A percentile compares a stretch with the other conserved stretches of the same genome.
Conservation (phyloP, 2,797 vertebrate genomes). For the Pipistrellus pygmaeus region DNA sequence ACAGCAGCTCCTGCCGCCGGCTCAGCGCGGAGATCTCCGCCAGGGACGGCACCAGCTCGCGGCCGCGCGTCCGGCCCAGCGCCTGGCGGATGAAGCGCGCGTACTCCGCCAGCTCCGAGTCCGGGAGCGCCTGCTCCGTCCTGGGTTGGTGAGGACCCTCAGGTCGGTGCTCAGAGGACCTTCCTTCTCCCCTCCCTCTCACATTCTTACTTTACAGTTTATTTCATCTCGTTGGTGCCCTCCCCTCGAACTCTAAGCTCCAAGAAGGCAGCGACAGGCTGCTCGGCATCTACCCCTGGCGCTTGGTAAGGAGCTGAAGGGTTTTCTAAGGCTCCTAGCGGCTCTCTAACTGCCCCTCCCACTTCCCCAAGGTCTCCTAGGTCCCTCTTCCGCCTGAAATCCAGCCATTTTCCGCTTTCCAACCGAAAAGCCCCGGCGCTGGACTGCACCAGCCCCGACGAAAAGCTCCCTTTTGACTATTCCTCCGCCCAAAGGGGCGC, state of each 20-base stretch:
- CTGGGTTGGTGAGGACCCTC: slow-evolving; percentile 83
- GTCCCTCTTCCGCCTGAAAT: neutral
- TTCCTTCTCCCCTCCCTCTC: neutral
- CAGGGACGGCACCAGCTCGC: slow-evolving; percentile 95
- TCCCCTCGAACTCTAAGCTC: neutral
- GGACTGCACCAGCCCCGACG: neutral
- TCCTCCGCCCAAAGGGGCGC: neutral
- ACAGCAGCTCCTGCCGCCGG: slow-evolving; percentile 93
- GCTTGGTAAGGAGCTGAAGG: neutral
- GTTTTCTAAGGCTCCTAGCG: neutral
- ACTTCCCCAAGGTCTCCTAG: neutral
- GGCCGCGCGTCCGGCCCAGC: slow-evolving; percentile 92
- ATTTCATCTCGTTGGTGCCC: neutral
- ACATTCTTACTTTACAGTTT: neutral
- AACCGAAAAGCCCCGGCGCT: neutral
- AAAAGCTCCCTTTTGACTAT: neutral
- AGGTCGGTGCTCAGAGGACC: neutral
- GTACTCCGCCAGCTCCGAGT: slow-evolving; percentile 94
- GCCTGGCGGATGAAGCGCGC: slow-evolving; percentile 95
- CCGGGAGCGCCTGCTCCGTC: slow-evolving; percentile 92
- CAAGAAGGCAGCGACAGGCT: neutral
- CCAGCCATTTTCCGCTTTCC: neutral
- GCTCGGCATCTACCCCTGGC: neutral
- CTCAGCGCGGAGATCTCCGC: slow-evolving; percentile 96
- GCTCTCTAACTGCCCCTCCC: neutral